Base-by-base conservation (phyloP, 2,888 invertebrate genomes). In the Rhyacophila evoluta region DNA sequence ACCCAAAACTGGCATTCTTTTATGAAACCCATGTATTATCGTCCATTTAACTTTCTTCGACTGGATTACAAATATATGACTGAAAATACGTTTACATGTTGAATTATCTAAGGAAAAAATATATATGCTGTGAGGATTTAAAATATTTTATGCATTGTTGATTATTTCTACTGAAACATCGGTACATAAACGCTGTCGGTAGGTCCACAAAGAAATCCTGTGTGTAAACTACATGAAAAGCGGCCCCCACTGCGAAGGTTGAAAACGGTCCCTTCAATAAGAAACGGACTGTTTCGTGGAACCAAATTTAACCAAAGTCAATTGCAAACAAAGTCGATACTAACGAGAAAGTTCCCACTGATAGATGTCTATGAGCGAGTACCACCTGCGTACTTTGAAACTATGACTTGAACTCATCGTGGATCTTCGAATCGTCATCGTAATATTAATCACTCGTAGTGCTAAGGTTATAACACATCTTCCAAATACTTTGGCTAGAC, bases 1-100 rank as follows among this genome's bases (percentile, higher is more conserved):
- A 55, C 39, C 70, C 75, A 29, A 39, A 71, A 71, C 71, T 37
- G 33, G 69, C 28, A 70, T 70, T 69, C 69, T 37, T 74, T 37
- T 74, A 68, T 36, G 25, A 55, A 25, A 55, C 55, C 55, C 55
- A 55, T 55, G 19, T 41, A 55, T n/a, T n/a, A n/a, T 25, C 55
- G 15, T 10, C 55, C 39, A 12, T 55, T 19, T 8, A 55, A 55
- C 6, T 33, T 33, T 55, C 55, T 25, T 12, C 25, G 19, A 8
- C 55, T 55, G 1, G 55, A 55, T 19, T 55, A 55, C 15, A 55
- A 55, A 55, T 55, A 55, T 55, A 12, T 19, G 10, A 4, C n/a
- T 19, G 41, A 41, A 15, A 19, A 4, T 41, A 41, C 1, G 15
- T 2, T 1, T 55, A 15, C 55, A 8, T 1, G 19, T 15, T 25